Conservation (phyloP, 2,113 vertebrate genomes). For the Zapornia atra region DNA sequence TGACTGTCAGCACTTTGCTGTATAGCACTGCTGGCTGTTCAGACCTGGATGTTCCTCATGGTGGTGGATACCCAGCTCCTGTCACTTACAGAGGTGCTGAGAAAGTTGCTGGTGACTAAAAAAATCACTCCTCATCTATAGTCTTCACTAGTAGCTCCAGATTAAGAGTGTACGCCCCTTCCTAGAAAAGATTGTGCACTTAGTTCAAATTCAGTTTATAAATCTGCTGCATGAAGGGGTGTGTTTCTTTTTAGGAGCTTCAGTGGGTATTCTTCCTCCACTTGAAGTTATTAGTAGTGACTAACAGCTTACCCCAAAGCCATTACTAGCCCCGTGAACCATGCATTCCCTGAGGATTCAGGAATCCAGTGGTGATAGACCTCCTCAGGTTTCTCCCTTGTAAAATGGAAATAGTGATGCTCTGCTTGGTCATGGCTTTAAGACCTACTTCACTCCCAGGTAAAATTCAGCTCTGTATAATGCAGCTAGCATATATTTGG, state of each 20-base stretch:
- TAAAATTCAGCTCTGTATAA: neutral
- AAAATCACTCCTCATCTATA: conserved; percentile 41
- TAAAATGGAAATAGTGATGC: neutral
- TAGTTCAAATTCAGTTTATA: conserved; percentile 47
- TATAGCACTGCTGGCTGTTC: neutral
- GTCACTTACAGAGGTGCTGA: conserved; percentile 24
- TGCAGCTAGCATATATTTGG: neutral
- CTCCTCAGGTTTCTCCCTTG: neutral
- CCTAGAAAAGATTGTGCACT: conserved; percentile 17
- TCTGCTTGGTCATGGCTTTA: neutral
- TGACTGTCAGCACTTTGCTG: conserved; percentile 49
- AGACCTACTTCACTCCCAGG: neutral
- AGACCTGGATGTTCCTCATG: neutral
- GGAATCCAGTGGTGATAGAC: neutral
- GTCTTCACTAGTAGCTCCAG: neutral
- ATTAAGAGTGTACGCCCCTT: neutral
- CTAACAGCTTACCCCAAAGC: neutral
- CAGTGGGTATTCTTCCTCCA: neutral
- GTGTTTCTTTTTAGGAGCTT: neutral
- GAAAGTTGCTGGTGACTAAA: conserved; percentile 39
- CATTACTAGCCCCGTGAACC: neutral
- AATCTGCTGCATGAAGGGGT: neutral
- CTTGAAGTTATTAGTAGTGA: neutral
- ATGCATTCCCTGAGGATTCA: neutral
- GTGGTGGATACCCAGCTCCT: conserved; percentile 12